phyloP scores from a whole-genome alignment of 2,113 vertebrate species.

The Albula glossodonta region DNA sequence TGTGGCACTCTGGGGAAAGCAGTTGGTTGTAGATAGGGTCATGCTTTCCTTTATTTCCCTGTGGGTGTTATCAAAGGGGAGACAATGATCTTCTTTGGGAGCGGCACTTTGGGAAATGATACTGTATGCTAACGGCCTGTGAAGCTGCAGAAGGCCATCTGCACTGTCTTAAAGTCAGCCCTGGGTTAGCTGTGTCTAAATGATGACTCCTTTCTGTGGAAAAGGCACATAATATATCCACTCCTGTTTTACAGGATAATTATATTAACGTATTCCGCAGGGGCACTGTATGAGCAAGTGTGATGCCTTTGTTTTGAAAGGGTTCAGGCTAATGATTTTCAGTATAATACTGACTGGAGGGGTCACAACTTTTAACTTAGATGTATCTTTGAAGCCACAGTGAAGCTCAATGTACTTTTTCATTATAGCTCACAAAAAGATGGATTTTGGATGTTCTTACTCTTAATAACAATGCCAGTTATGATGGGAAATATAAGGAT shows the following conservation, averaged over 20 bases:
- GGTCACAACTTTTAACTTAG: not conserved
- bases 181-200: not conserved
- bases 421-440: not conserved
- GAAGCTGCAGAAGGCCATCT: too few relatives aligned
- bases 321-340: not conserved
- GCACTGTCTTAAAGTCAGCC: too few relatives aligned
- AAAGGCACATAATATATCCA: not conserved
- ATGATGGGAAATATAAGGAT: not conserved
- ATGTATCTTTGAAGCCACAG: not conserved
- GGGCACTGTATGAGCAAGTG: not conserved
- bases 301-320: not conserved
- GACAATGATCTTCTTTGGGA: not conserved
- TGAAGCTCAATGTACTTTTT: not conserved
- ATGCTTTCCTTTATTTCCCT: not conserved
- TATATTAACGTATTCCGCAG: not conserved
- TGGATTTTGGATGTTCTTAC: not conserved
- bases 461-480: too few relatives aligned
- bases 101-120: too few relatives aligned
- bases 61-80: not conserved
- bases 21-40: not conserved
- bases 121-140: too few relatives aligned
- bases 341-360: not conserved
- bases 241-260: not conserved
- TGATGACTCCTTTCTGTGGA: conserved; percentile 3
- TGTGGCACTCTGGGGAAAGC: not conserved